phyloP scores from a whole-genome alignment of 2,888 invertebrate genomes.

The Odontothrips loti region DNA sequence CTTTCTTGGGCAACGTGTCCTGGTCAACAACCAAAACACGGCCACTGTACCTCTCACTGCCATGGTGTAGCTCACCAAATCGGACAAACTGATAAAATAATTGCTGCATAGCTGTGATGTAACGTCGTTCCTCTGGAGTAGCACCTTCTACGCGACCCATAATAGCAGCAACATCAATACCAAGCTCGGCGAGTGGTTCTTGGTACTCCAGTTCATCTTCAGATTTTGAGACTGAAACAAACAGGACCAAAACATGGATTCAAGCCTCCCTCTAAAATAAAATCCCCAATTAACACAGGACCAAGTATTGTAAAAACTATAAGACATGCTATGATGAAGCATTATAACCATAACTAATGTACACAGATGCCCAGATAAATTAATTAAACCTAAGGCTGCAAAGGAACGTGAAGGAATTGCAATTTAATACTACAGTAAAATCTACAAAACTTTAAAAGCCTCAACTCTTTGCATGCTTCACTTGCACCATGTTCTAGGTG shows the following conservation, averaged over 20 bases:
- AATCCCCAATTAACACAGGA: neutral
- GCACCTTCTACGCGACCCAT: constrained; percentile 69
- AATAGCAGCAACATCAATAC: constrained; percentile 73
- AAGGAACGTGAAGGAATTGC: neutral
- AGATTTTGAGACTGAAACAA: constrained; percentile 27
- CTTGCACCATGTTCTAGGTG: too few relatives aligned
- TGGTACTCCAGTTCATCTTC: constrained; percentile 31
- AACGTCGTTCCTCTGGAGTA: constrained; percentile 68
- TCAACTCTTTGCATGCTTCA: neutral
- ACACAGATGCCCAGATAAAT: too few relatives aligned
- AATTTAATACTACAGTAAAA: neutral
- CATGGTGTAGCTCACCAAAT: constrained; percentile 63
- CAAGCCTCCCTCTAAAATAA: too few relatives aligned
- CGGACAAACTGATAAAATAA: constrained; percentile 77
- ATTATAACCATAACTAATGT: too few relatives aligned
- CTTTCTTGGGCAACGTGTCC: constrained; percentile 60
- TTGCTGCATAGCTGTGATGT: constrained; percentile 72
- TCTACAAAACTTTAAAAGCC: neutral
- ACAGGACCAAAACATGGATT: constrained; percentile 15
- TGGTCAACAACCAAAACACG: constrained; percentile 66
- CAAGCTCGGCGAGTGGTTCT: constrained; percentile 51
- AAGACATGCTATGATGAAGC: neutral
- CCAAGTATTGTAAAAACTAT: neutral
- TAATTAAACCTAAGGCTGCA: neutral
- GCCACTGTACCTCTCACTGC: constrained; percentile 46